Evolutionary conservation across 2,888 invertebrate genomes (phyloP).

Genomic region (Callinectes sapidus): DNA sequence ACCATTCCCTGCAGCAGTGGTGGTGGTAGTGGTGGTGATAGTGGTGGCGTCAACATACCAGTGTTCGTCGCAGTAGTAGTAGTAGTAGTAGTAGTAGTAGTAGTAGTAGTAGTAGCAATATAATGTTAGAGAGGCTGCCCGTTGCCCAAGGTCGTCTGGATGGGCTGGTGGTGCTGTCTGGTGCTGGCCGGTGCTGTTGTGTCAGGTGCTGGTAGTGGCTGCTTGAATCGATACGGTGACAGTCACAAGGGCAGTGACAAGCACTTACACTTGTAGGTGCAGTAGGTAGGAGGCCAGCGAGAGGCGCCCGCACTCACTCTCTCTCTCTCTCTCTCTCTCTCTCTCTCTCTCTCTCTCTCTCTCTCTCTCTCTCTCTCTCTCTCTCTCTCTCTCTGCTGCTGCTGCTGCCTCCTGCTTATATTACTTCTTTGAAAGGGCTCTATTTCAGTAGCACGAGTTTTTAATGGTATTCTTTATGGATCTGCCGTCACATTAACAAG

Average conservation of each 20-base stretch:
- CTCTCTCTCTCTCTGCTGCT: too few relatives aligned
- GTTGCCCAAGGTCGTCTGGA: background rate
- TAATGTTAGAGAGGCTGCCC: background rate
- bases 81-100: background rate
- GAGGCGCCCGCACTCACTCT: too few relatives aligned
- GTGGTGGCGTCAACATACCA: background rate
- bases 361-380: too few relatives aligned
- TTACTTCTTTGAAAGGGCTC: too few relatives aligned
- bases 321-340: too few relatives aligned
- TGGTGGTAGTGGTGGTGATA: background rate
- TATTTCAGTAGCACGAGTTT: too few relatives aligned
- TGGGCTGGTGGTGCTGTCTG: background rate
- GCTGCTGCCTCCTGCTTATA: too few relatives aligned
- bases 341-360: too few relatives aligned
- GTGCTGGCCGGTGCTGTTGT: background rate
- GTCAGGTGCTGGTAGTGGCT: background rate
- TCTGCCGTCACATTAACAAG: too few relatives aligned
- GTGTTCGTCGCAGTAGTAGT: background rate
- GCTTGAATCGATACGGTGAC: background rate
- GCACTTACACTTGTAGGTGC: background rate
- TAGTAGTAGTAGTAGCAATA: background rate
- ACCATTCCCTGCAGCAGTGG: background rate
- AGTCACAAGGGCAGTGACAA: background rate
- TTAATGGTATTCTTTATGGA: too few relatives aligned
- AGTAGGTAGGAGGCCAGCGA: too few relatives aligned